Evolutionary conservation across 1,140 invertebrate genomes (phyloP), one percentile per base, ranked within the genome.

Genomic region (Helicoverpa zea): DNA sequence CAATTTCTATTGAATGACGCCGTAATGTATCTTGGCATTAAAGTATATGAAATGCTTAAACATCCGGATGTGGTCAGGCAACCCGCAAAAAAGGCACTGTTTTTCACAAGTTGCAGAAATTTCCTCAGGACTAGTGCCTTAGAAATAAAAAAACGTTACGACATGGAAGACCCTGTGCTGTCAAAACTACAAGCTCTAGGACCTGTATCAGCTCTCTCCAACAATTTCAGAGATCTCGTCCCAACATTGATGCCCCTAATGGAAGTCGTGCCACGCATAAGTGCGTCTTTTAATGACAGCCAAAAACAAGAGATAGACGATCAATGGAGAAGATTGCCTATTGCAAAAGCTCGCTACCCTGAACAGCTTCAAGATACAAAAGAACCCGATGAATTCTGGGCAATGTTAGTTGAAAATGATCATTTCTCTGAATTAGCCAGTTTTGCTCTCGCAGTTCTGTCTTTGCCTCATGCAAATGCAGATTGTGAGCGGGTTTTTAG

Each of bases 401-500:
- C 51, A 13, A 10, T 13, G 3, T 52, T 52, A 52, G 11, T 52
- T 3, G 12, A 52, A 52, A 13, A 11, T 52, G 51, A 52, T 13
- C 11, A 52, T 14, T 52, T 52, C 11, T 52, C 51, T 14, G 51
- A 52, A 14, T 14, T 52, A 16, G 58, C 58, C 11, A 4, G n/a
- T 18, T 59, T 59, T 59, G 58, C 23, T 23, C 23, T 23, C 23
- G 23, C 23, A 23, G 18, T 16, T 11, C 51, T 79, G n/a, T 79
- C 61, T 29, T 18, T 79, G 30, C 77, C 77, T 11, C 77, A 79
- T 58, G 47, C 64, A 30, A 79, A 79, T 54, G 77, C 63, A 10
- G 77, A 79, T 52, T 79, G 63, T n/a, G 77, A 70, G 35, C 47
- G 77, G 35, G 49, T 70, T 43, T 79, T 79, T 35, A 79, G 77